These are phyloP conservation scores for Arothron firmamentum DNA, from an alignment of 2,113 vertebrate genomes.

Conservation along the genomic window DNA sequence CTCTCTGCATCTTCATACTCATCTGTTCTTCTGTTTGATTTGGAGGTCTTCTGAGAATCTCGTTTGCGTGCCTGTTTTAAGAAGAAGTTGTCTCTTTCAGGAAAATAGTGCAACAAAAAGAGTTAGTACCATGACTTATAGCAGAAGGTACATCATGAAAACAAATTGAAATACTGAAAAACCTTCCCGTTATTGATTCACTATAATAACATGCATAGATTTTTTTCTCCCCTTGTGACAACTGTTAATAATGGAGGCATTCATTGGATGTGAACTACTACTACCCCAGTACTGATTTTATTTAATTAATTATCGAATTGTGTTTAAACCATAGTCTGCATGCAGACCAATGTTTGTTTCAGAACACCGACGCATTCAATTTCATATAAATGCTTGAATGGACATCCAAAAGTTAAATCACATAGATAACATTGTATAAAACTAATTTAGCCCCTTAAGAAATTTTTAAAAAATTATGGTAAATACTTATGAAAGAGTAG, in stretches of 20 bases:
- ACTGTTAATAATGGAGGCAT: too few relatives aligned
- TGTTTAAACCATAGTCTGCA: too few relatives aligned
- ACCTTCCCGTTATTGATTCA: constrained; percentile 56
- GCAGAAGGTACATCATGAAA: constrained; percentile 76
- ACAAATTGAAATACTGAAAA: constrained; percentile 71
- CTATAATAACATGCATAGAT: too few relatives aligned
- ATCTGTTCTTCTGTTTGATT: constrained; percentile 85
- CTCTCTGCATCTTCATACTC: constrained; percentile 87
- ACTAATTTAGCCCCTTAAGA: background rate
- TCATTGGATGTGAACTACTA: too few relatives aligned
- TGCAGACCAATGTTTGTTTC: too few relatives aligned
- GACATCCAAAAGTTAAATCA: too few relatives aligned
- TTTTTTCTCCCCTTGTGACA: too few relatives aligned
- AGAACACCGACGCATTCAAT: too few relatives aligned
- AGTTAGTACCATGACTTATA: constrained; percentile 97
- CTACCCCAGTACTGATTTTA: too few relatives aligned
- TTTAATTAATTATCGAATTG: too few relatives aligned
- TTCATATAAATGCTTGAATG: too few relatives aligned
- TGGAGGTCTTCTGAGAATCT: constrained; percentile 88
- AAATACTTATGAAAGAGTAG: background rate
- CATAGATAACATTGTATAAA: too few relatives aligned
- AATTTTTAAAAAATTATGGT: constrained; percentile 25
- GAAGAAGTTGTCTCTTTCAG: constrained; percentile 99
- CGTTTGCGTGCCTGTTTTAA: constrained; percentile 99
- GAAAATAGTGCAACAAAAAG: constrained; percentile 99